Base-by-base conservation (phyloP, 1,140 invertebrate genomes). In the Ditylenchus dipsaci region DNA sequence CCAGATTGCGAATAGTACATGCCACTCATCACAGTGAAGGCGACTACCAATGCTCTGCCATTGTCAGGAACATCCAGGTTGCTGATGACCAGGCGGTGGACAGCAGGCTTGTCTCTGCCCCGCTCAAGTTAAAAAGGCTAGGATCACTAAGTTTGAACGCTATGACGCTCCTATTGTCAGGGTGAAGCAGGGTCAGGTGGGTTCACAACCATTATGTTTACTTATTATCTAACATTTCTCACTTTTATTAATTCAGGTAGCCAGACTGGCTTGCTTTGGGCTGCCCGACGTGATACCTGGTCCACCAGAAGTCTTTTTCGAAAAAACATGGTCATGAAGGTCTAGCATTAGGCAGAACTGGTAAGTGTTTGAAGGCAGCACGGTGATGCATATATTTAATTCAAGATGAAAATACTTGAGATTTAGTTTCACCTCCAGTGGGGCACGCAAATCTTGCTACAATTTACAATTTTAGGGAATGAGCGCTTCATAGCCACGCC, bases 281-380 rank as follows among this genome's bases (percentile, higher is more conserved):
- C n/a, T 76, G 19, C 71, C 71, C 15, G 71, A 71, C 69, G 67
- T 70, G 17, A 56, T 81, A 15, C 76, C 78, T 21, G 74, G 77
- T 11, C 78, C 78, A 0, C 77, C 78, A 11, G 59, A 69, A 49
- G 67, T 79, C 26, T 79, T 71, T 60, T 82, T 79, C 33, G 77
- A 77, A 63, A n/a, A 73, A 77, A 23, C 63, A 76, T 42, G 79
- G 70, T 19, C 71, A 63, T 63, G 73, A 78, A 53, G 76, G 69
- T 17, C 60, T 78, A 1, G 68, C 56, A 23, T 60, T 78, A 5
- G 76, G 76, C 65, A 58, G 58, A 29, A 76, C 65, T 68, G 69
- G 75, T 77, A 68, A 49, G 53, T 27, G n/a, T 47, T 21, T 26
- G 1, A 53, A 53, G n/a, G 23, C 15, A 53, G n/a, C n/a, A n/a